A percentile compares a stretch with the other conserved stretches of the same genome.
Evolutionary conservation across 2,113 vertebrate species (phyloP).

Genomic region (Scolopax mira): DNA sequence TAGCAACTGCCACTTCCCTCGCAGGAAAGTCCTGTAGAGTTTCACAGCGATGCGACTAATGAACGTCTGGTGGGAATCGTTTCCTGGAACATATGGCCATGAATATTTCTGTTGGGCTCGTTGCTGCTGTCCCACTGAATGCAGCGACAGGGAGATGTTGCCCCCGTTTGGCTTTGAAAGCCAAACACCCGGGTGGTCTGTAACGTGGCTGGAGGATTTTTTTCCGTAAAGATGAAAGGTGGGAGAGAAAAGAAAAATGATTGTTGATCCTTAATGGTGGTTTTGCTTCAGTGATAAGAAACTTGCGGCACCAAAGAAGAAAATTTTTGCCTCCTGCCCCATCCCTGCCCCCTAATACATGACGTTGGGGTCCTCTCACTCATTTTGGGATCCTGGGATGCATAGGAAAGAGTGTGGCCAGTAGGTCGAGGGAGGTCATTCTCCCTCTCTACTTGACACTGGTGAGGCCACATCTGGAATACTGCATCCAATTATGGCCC

Average conservation of each 20-base stretch:
- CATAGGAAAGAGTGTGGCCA: too few relatives aligned
- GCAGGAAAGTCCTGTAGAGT: slow-evolving; percentile 16
- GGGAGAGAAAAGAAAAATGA: not conserved
- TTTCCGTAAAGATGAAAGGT: not conserved
- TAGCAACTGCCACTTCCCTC: slow-evolving; percentile 34
- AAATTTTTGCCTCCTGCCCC: not conserved
- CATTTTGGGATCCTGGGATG: too few relatives aligned
- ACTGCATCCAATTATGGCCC: too few relatives aligned
- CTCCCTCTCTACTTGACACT: too few relatives aligned
- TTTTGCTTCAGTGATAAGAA: not conserved
- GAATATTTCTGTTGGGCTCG: slow-evolving; percentile 44
- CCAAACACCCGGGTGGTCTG: not conserved
- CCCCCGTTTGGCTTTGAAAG: not conserved
- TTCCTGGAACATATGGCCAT: slow-evolving; percentile 41
- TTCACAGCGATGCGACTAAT: not conserved
- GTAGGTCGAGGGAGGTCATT: too few relatives aligned
- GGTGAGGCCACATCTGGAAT: too few relatives aligned
- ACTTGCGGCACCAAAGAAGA: not conserved
- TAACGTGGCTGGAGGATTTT: not conserved
- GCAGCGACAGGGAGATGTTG: slow-evolving; percentile 12
- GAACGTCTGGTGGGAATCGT: slow-evolving; percentile 18
- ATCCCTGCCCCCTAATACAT: not conserved
- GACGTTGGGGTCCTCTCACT: not conserved
- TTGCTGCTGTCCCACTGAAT: not conserved
- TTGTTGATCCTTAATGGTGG: not conserved